Conservation (phyloP, 2,888 invertebrate genomes). For the Octonoba sinensis region DNA sequence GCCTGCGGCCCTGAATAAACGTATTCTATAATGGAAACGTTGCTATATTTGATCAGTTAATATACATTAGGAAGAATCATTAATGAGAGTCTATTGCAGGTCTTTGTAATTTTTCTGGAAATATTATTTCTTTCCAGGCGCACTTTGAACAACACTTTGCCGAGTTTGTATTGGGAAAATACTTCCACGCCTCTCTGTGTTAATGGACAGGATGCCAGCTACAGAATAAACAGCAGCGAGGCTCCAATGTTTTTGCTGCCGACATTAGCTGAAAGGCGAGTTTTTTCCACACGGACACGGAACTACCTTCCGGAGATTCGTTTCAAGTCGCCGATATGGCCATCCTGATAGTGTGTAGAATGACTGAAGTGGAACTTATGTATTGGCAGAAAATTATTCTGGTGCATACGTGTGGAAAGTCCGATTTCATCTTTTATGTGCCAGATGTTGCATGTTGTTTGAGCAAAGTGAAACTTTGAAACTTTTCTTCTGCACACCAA, state of each 20-base stretch:
- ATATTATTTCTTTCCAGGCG: conserved; percentile 9
- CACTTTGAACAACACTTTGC: conserved; percentile 1
- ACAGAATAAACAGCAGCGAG: background rate
- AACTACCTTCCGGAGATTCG: background rate
- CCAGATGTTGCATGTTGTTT: too few species aligned
- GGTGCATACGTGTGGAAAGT: background rate
- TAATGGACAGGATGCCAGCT: conserved; percentile 21
- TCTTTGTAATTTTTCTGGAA: too few species aligned
- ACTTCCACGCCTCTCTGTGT: conserved; percentile 1
- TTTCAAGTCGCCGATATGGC: conserved; percentile 8
- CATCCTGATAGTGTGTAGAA: background rate
- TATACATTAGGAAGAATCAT: too few species aligned
- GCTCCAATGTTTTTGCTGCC: background rate
- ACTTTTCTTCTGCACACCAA: too few species aligned
- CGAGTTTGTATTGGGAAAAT: conserved; percentile 22
- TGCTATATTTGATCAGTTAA: too few species aligned
- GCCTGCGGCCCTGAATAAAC: too few species aligned
- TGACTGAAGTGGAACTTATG: background rate
- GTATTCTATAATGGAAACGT: too few species aligned
- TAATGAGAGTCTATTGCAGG: too few species aligned
- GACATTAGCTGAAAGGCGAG: conserved; percentile 5
- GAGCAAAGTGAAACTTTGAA: too few species aligned
- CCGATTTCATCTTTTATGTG: too few species aligned
- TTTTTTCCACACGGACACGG: background rate
- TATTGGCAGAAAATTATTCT: background rate